Percentiles rank a stretch among this genome's conserved stretches.
Conservation (phyloP, 2,797 vertebrate genomes). For the Liparis tanakae region DNA sequence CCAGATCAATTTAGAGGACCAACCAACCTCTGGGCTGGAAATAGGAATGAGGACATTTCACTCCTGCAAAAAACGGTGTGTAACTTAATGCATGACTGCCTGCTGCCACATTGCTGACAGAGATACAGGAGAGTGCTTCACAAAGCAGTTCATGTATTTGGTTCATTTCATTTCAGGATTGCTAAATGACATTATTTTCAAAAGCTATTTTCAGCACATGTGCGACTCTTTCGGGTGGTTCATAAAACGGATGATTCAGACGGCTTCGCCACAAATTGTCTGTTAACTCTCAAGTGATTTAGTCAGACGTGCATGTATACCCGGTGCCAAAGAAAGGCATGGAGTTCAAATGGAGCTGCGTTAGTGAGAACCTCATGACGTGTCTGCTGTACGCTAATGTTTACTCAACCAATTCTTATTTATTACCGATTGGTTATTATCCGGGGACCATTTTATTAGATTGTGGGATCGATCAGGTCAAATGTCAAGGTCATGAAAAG, state of each 20-base stretch:
- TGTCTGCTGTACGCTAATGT: neutral
- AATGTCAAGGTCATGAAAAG: no score
- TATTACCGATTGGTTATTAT: neutral
- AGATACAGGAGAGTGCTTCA: slow-evolving; percentile 30
- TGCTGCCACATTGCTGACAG: slow-evolving; percentile 39
- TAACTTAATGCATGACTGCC: slow-evolving; percentile 46
- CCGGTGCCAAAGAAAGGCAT: neutral
- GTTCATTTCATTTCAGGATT: slow-evolving; percentile 22
- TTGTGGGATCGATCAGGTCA: no score
- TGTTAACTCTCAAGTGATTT: slow-evolving; percentile 8
- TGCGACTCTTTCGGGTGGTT: neutral
- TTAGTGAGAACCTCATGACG: neutral
- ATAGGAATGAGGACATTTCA: slow-evolving; percentile 72
- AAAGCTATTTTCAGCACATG: neutral
- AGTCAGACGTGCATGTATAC: neutral
- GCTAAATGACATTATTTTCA: slow-evolving; percentile 12
- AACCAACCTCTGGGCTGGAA: slow-evolving; percentile 74
- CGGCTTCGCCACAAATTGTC: slow-evolving; percentile 5
- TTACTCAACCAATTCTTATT: neutral
- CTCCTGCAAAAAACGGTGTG: slow-evolving; percentile 37
- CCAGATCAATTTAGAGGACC: slow-evolving; percentile 78
- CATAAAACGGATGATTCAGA: slow-evolving; percentile 12
- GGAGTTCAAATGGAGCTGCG: neutral
- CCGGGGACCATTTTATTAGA: no score
- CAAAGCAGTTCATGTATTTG: slow-evolving; percentile 27